Conservation (phyloP, 1,140 invertebrate species). For the Heliothis subflexa region DNA sequence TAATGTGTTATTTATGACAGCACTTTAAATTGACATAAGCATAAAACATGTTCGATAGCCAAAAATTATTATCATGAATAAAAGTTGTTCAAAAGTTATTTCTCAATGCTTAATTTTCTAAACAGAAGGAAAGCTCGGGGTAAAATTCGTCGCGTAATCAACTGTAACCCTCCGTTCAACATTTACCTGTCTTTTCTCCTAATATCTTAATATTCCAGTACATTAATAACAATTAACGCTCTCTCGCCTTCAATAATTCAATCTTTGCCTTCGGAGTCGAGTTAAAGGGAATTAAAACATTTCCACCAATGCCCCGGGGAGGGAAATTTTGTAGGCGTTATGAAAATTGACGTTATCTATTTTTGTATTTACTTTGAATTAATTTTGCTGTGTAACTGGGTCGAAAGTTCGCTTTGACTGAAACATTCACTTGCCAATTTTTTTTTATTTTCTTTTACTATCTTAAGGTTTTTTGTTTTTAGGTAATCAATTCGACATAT, state of each 20-base stretch:
- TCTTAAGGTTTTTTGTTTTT: too few species aligned
- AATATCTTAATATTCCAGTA: conserved; percentile 47
- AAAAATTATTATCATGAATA: not conserved
- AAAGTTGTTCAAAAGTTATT: not conserved
- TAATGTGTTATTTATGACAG: conserved; percentile 12
- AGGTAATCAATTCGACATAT: too few species aligned
- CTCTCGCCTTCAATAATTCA: conserved; percentile 60
- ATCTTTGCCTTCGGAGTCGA: conserved; percentile 54
- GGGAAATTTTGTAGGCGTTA: conserved; percentile 31
- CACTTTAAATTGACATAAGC: not conserved
- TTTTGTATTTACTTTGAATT: conserved; percentile 41
- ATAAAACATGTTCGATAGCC: not conserved
- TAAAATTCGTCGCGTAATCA: conserved; percentile 37
- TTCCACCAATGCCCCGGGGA: conserved; percentile 34
- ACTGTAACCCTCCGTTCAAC: conserved; percentile 27
- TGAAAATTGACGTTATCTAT: conserved; percentile 43
- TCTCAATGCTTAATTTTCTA: not conserved
- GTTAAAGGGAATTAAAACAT: conserved; percentile 52
- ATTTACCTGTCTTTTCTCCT: conserved; percentile 37
- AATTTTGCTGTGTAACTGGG: conserved; percentile 13
- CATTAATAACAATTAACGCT: conserved; percentile 59
- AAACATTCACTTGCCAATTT: not conserved
- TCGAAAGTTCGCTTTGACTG: conserved; percentile 10
- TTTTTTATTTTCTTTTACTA: too few species aligned
- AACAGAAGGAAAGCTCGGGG: conserved; percentile 11